Evolutionary conservation across 2,113 vertebrate genomes (phyloP).

Genomic region (Myotis brandtii): DNA sequence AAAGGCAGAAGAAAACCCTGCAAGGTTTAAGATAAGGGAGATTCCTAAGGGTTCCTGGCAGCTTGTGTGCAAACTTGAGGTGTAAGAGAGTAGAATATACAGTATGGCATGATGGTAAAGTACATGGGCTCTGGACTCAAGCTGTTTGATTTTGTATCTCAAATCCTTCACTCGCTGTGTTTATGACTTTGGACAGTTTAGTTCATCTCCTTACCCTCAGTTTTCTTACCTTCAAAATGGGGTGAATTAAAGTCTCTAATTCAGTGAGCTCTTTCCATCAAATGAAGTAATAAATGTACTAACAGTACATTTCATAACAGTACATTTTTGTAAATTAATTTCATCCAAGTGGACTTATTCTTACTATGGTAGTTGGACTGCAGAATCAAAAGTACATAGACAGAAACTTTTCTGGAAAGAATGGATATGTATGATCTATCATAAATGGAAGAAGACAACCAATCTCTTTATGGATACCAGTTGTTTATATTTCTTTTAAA

Average conservation of each 20-base stretch:
- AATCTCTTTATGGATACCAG: not conserved
- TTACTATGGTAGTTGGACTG: not conserved
- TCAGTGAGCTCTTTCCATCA: not conserved
- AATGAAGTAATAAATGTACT: not conserved
- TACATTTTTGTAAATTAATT: not conserved
- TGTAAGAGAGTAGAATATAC: not conserved
- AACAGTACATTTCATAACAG: not conserved
- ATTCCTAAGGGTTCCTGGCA: not conserved
- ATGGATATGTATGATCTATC: not conserved
- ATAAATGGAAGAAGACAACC: not conserved
- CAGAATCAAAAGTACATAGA: not conserved
- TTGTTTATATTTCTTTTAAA: constrained; percentile 10
- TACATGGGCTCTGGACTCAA: not conserved
- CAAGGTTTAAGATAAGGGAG: not conserved
- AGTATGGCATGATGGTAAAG: not conserved
- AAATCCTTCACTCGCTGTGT: not conserved
- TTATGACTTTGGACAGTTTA: not conserved
- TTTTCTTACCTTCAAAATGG: not conserved
- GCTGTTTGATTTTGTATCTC: not conserved
- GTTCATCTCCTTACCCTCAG: not conserved
- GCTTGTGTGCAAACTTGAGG: not conserved
- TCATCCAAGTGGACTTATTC: not conserved
- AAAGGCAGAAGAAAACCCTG: not conserved
- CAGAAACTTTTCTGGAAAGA: not conserved
- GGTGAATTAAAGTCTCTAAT: not conserved